Evolutionary conservation across 2,888 invertebrate species (phyloP), one percentile per base, ranked within the genome.

Genomic region (Phasia obesa): DNA sequence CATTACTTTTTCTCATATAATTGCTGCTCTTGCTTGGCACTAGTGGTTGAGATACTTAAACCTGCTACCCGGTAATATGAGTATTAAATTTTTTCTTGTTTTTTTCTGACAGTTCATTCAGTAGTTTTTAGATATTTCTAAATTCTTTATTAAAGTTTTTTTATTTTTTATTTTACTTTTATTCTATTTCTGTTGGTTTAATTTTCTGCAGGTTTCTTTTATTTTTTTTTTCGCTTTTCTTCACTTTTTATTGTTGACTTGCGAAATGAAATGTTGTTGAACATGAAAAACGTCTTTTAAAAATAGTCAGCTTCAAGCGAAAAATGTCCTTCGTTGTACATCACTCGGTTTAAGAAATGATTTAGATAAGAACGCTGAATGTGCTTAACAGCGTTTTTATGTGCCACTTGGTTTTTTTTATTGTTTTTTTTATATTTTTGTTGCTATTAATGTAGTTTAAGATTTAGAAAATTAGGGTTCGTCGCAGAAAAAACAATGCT

Each of bases 241-340:
- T 42, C 23, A 27, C 31, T 51, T 69, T 42, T 69, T 59, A 19
- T 55, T 57, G 55, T 49, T 78, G 49, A 76, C 51, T 78, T 64
- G 69, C 70, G 62, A 70, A 55, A 55, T 62, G 62, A 55, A 49
- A 64, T 38, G 64, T 42, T 71, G 78, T 71, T 78, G 64, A 78
- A 78, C 78, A 64, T 78, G 64, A 64, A 71, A 71, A 78, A 71
- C 49, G 42, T 77, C 55, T 70, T 42, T 69, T 31, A 49, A 21
- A 53, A 53, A 62, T 21, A 44, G 55, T 57, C 49, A 55, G 25
- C 77, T 55, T 38, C 38, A 35, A 70, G 77, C 25, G 15, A 19
- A 55, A 70, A 35, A 64, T 77, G 77, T 70, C 77, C 77, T 77
- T 77, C 77, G 49, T 38, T 44, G 25, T 55, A 64, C 19, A 25